phyloP scores from a whole-genome alignment of 2,113 vertebrate species.

The Aspiorhynchus laticeps region DNA sequence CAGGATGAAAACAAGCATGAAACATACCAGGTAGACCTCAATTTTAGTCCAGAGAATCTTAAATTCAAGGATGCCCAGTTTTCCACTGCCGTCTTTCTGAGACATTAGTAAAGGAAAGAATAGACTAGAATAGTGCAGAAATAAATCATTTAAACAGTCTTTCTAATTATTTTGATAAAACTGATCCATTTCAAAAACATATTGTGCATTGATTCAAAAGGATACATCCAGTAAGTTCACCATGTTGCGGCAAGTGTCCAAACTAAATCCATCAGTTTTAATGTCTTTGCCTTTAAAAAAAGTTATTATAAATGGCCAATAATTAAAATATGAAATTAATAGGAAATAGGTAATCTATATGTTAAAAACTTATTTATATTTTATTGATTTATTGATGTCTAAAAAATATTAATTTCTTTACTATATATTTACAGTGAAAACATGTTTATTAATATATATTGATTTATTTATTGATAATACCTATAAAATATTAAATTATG shows the following conservation, averaged over 20 bases:
- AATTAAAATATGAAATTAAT: neutral
- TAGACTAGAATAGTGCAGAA: neutral
- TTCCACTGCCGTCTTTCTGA: slow-evolving; percentile 85
- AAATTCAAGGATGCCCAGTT: slow-evolving; percentile 85
- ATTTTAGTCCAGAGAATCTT: slow-evolving; percentile 88
- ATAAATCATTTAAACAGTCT: neutral
- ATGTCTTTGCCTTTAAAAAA: slow-evolving; percentile 63
- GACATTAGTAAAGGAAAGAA: slow-evolving; percentile 55
- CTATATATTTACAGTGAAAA: too few species aligned
- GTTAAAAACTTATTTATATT: too few species aligned
- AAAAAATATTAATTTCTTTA: neutral
- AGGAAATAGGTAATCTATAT: neutral
- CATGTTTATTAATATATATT: too few species aligned
- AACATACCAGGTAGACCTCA: slow-evolving; percentile 81
- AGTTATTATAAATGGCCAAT: neutral
- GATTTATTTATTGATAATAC: neutral
- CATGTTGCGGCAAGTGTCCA: slow-evolving; percentile 72
- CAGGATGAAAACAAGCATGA: neutral
- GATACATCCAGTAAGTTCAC: slow-evolving; percentile 77
- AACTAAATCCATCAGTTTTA: slow-evolving; percentile 69
- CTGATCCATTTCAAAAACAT: neutral
- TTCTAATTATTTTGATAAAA: neutral
- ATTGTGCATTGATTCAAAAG: slow-evolving; percentile 44
- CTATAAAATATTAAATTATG: neutral
- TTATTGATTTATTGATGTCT: neutral